Evolutionary conservation across 2,888 invertebrate species (phyloP), one percentile per base, ranked within the genome.

Genomic region (Muschampia plurimacula): DNA sequence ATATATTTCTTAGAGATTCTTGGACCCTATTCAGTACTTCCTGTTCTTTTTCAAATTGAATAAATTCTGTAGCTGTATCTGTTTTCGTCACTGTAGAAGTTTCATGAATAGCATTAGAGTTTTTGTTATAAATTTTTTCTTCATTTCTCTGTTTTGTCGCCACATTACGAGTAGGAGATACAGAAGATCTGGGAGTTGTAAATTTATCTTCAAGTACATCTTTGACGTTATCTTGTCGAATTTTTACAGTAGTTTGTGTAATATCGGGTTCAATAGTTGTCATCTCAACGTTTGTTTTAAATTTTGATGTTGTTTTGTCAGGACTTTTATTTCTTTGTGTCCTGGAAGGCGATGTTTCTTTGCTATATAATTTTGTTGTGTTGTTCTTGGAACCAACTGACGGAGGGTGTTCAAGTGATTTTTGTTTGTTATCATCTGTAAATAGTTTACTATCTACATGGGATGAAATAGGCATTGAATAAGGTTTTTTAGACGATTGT

Each of bases 1-100:
- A 94, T 15, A 92, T 77, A 77, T 89, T 92, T 77, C 90, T 83
- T 5, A 91, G 79, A 15, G 92, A 91, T 67, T 89, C 89, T 79
- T 93, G 89, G 4, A 92, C 91, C 79, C 83, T 87, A 64, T 92
- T 87, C 15, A 92, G 76, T 76, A 92, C 85, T 81, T 92, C 90
- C 78, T 89, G 87, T 80, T 92, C 90, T 79, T 87, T 86, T 79
- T 94, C 92, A 3, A 89, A 86, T 44, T 83, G 77, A 8, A 91
- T 83, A 67, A 91, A 88, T 75, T 87, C 84, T 36, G 80, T 82
- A 13, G 75, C 28, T 5, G 12, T 69, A 72, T 62, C 59, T 15
- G 59, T 55, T 62, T 66, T 63, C 15, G 10, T 15, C 5, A 63
- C 10, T 15, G 15, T 12, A 60, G 60, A 36, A 36, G 60, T n/a